Conservation (phyloP, 2,113 vertebrate genomes). For the Notiomystis cincta region DNA sequence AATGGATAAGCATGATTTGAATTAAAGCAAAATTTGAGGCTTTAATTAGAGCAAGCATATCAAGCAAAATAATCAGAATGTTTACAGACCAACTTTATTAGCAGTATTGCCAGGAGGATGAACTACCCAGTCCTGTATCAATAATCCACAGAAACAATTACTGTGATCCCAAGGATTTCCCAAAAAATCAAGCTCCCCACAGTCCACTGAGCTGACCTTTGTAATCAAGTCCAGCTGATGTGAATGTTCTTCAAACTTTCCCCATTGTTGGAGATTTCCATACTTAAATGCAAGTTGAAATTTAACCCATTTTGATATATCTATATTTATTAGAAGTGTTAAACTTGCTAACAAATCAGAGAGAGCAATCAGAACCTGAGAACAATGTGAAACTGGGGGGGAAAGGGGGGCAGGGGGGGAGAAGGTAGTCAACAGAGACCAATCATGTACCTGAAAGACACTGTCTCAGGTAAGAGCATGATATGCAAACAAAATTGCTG, state of each 20-base stretch:
- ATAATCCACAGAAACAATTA: background rate
- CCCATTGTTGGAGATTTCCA: background rate
- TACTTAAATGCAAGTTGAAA: background rate
- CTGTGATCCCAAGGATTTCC: background rate
- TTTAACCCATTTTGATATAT: background rate
- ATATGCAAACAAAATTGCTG: background rate
- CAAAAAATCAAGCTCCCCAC: background rate
- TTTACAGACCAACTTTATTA: background rate
- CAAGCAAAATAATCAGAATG: background rate
- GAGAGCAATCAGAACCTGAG: background rate
- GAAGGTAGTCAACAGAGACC: background rate
- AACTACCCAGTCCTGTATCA: background rate
- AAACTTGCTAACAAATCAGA: background rate
- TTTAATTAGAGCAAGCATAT: background rate
- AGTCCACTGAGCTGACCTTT: background rate
- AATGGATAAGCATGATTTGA: background rate
- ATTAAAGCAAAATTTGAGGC: background rate
- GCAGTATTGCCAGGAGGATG: background rate
- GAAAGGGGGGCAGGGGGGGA: accelerated
- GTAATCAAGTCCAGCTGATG: background rate
- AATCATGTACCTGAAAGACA: background rate
- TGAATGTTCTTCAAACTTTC: background rate
- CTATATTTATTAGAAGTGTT: background rate
- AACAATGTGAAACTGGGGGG: background rate
- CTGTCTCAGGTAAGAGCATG: background rate